Evolutionary conservation across 2,797 vertebrate genomes (phyloP), one percentile per base, ranked within the genome.

Genomic region (Sandelia bainsii): DNA sequence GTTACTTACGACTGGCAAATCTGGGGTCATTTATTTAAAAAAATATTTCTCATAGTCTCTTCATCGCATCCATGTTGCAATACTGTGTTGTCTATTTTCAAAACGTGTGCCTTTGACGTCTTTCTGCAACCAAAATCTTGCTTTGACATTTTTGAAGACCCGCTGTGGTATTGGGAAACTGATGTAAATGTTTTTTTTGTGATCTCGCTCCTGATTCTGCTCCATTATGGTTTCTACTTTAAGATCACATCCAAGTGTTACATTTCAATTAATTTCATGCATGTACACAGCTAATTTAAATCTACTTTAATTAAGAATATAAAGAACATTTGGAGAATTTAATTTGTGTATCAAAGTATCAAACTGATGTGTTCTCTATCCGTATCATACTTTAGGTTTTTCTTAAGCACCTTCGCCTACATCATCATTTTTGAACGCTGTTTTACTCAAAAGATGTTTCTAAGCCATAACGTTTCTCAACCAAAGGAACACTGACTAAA

Each of bases 401-500:
- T 45, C 58, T 51, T 44, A 63, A 52, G 60, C 51, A 39, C 42
- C 23, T 68, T 73, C 42, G 57, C 6, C 52, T 20, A 4, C 13
- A 12, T 59, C n/a, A 50, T 58, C n/a, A 16, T 51, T 14, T 51
- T 58, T 8, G 6, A 68, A 48, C 59, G 46, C 25, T 39, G 34
- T 23, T 22, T 56, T 51, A 6, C 42, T 63, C 10, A 62, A 25
- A 29, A 45, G 7, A 32, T 44, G 17, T 64, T 59, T 69, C 13
- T 54, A 34, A 63, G 34, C 34, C 34, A 37, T 10, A 12, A 37
- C 4, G 8, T 37, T 37, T 37, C 45, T 54, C 69, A 72, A 78
- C 57, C 73, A 81, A 77, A 80, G 10, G 16, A 67, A 14, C 42
- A 8, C 52, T 29, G 22, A 45, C 27, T 58, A 23, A 25, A 25